phyloP scores from a whole-genome alignment of 2,888 invertebrate species.

The Idaea dimidiata region DNA sequence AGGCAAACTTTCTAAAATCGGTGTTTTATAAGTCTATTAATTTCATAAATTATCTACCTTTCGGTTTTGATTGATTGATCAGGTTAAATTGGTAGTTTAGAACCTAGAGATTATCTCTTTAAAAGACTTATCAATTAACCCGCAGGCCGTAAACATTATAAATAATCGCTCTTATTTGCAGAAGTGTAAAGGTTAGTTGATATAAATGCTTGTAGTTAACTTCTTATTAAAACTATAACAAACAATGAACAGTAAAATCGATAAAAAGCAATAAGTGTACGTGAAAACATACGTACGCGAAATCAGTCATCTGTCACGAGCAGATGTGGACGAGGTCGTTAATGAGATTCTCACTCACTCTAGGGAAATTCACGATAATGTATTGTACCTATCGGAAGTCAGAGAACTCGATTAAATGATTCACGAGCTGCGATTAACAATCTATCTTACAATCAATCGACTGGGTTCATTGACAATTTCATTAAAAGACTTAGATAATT shows the following conservation, averaged over 20 bases:
- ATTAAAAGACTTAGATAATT: too few relatives aligned
- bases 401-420: conserved; percentile 48
- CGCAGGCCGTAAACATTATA: neutral
- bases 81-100: neutral
- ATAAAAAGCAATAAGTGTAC: conserved; percentile 38
- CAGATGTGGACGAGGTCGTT: conserved; percentile 58
- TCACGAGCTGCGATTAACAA: conserved; percentile 27
- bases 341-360: conserved; percentile 72
- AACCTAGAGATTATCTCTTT: neutral
- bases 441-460: neutral
- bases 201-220: too few relatives aligned
- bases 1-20: neutral
- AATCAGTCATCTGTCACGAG: conserved; percentile 61
- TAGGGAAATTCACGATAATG: conserved; percentile 72
- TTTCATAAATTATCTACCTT: neutral
- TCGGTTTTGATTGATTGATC: neutral
- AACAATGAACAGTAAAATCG: conserved; percentile 20
- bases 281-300: conserved; percentile 26
- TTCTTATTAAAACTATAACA: neutral
- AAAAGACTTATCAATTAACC: neutral
- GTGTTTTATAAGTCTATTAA: neutral
- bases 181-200: neutral
- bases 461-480: neutral
- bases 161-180: neutral
- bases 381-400: conserved; percentile 43